Conservation (phyloP, 2,113 vertebrate species). For the Xenus cinereus region DNA sequence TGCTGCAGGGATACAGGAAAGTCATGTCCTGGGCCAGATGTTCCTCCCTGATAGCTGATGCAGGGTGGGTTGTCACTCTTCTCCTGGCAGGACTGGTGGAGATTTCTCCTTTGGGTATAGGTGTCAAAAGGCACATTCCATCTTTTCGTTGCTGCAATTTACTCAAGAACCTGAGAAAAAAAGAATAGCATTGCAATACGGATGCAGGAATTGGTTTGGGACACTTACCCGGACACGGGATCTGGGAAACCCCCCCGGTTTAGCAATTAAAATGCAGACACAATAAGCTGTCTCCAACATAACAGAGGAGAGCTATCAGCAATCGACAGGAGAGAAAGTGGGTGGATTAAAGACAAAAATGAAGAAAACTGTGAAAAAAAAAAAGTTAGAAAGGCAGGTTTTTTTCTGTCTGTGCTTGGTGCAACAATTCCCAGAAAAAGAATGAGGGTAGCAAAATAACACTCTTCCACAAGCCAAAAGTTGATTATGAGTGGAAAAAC, state of each 20-base stretch:
- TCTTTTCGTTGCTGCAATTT: neutral
- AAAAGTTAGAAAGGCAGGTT: neutral
- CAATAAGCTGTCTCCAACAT: neutral
- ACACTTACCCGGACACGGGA: neutral
- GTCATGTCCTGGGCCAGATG: neutral
- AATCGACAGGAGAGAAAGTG: neutral
- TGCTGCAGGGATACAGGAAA: neutral
- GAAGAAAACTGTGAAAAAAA: neutral
- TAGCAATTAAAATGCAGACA: neutral
- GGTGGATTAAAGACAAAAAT: neutral
- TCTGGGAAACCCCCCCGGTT: neutral
- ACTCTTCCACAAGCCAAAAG: slow-evolving; percentile 14
- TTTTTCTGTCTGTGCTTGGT: neutral
- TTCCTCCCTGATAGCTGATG: neutral
- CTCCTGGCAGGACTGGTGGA: neutral
- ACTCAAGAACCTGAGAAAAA: neutral
- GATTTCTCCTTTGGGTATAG: neutral
- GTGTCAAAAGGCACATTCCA: neutral
- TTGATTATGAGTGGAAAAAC: slow-evolving; percentile 1
- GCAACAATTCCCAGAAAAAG: slow-evolving; percentile 26
- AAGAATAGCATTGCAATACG: accelerated
- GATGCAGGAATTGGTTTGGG: neutral
- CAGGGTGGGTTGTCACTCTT: neutral
- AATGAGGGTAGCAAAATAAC: neutral
- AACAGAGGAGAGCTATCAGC: neutral